Conservation (phyloP, 2,888 invertebrate genomes). For the Tiliacea aurago region DNA sequence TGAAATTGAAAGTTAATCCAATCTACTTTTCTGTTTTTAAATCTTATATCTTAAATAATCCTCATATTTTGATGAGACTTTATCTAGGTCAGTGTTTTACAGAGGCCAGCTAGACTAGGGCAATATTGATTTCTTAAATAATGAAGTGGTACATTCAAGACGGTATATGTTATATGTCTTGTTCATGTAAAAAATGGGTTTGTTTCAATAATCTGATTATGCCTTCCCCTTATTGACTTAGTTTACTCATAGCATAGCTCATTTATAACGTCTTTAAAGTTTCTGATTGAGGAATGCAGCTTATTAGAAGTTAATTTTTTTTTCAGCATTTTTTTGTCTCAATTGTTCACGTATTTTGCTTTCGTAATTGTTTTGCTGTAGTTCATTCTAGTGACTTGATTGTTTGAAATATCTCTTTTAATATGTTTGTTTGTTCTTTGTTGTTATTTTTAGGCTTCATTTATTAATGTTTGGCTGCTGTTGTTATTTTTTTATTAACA, state of each 20-base stretch:
- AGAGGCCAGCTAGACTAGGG: not conserved
- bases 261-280: not conserved
- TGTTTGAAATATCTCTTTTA: not conserved
- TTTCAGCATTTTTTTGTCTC: constrained; percentile 11
- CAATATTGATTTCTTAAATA: constrained; percentile 46
- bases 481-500: constrained; percentile 37
- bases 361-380: constrained; percentile 23
- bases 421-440: constrained; percentile 22
- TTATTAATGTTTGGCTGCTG: constrained; percentile 51
- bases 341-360: constrained; percentile 15
- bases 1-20: not conserved
- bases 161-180: not conserved
- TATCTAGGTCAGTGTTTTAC: constrained; percentile 22
- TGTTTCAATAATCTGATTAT: constrained; percentile 17
- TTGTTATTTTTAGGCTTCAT: constrained; percentile 47
- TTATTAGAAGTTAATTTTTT: constrained; percentile 23
- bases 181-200: not conserved
- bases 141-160: not conserved
- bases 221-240: constrained; percentile 40
- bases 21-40: not conserved
- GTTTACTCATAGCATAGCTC: not conserved
- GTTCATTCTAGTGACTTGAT: constrained; percentile 18
- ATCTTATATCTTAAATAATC: not conserved
- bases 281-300: constrained; percentile 42
- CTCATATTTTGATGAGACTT: not conserved